Evolutionary conservation across 1,140 invertebrate genomes (phyloP), one percentile per base, ranked within the genome.

Genomic region (Battus philenor): DNA sequence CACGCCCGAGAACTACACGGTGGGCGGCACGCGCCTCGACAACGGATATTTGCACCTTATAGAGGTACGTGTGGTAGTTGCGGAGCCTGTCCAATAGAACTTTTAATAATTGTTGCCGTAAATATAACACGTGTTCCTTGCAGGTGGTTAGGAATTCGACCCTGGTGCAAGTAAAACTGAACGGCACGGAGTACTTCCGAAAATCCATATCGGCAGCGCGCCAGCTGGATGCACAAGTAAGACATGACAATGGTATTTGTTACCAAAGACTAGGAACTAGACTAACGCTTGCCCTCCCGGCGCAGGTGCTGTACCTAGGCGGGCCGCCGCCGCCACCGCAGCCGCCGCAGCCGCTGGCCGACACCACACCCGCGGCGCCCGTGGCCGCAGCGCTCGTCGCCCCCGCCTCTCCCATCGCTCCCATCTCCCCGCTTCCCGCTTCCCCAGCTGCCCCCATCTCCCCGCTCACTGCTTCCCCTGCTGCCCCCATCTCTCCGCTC

Each of bases 21-120:
- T 95, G 1, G 91, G 92, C 6, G 92, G 93, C 9, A 92, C 93
- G n/a, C 90, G 91, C 52, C 86, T 97, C 3, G 91, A 95, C 76
- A 94, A 97, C 70, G 96, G 96, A 1, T 89, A 93, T 49, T 91
- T 93, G 81, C 94, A 98, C 80, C 88, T 97, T 13, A 94, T 97
- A 51, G 90, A 95, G 82, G 89, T 94, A 47, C 10, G 2, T 26
- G 3, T 22, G 3, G 3, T 7, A n/a, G 24, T 26, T 26, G 24
- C n/a, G n/a, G 2, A 6, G 2, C 18, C 18, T 20, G 18, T 20
- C 6, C 6, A 20, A 20, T 20, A 3, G 6, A n/a, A n/a, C 9
- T 6, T 22, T 38, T 9, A 4, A 7, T 16, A 24, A 4, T 9
- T 15, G 4, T 30, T 18, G 11, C n/a, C n/a, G n/a, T n/a, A n/a